A percentile compares a stretch with the other conserved stretches of the same genome.
Conservation (phyloP, 2,113 vertebrate species). For the Craseonycteris thonglongyai region DNA sequence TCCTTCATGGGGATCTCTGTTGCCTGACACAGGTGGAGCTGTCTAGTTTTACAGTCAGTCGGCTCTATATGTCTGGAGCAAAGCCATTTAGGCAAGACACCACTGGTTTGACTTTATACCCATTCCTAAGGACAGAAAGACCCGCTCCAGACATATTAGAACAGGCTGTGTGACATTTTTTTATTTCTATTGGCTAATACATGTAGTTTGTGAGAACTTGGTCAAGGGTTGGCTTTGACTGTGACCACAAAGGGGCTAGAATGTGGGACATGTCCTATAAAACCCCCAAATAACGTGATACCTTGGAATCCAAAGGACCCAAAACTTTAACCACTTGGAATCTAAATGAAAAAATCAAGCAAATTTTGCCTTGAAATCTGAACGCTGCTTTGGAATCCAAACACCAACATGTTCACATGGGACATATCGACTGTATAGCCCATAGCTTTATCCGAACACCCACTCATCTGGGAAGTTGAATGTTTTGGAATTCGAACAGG, state of each 20-base stretch:
- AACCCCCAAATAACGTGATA: not conserved
- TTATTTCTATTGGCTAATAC: not conserved
- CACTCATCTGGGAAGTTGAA: no score
- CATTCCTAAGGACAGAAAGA: not conserved
- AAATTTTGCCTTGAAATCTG: no score
- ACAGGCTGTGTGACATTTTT: not conserved
- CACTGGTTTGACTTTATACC: no score
- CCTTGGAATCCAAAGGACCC: no score
- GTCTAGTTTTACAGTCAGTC: no score
- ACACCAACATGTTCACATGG: no score
- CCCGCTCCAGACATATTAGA: not conserved
- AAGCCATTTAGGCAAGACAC: not conserved
- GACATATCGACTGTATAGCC: no score
- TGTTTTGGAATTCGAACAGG: no score
- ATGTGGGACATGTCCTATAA: not conserved
- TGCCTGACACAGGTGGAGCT: fast-evolving
- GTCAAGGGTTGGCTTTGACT: not conserved
- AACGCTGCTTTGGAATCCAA: no score
- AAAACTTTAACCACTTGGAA: no score
- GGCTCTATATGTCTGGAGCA: not conserved
- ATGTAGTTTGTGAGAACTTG: not conserved
- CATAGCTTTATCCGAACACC: no score
- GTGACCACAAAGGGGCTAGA: not conserved
- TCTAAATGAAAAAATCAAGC: no score
- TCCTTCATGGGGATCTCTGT: not conserved